Percentiles rank a stretch among this genome's conserved stretches.
These are phyloP conservation scores for Asobara japonica DNA, from an alignment of 1,140 invertebrate species.

Conservation along the genomic window DNA sequence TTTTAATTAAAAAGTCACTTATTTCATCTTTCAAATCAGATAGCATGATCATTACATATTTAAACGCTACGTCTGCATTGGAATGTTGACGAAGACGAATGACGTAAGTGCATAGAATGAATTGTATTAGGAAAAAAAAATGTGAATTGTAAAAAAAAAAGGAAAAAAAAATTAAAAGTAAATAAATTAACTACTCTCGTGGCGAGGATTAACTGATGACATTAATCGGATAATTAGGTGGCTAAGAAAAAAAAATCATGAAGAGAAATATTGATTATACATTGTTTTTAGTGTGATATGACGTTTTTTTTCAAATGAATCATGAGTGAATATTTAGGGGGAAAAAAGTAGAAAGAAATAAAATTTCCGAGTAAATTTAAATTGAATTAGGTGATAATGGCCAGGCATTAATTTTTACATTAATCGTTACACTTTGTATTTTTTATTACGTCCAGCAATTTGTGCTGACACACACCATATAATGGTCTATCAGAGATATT, in stretches of 20 bases:
- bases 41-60: background rate
- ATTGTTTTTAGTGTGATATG: background rate
- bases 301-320: background rate
- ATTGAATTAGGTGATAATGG: background rate
- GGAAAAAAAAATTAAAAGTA: background rate
- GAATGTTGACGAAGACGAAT: background rate
- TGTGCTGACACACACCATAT: slow-evolving; percentile 30
- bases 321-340: background rate
- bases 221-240: background rate
- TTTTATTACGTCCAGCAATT: slow-evolving; percentile 42
- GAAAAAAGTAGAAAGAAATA: background rate
- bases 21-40: background rate
- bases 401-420: background rate
- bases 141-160: too few species aligned
- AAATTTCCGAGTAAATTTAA: too few species aligned
- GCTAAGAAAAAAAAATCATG: background rate
- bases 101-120: too few species aligned
- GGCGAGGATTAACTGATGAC: background rate
- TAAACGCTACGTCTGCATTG: background rate
- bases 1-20: background rate
- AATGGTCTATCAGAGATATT: slow-evolving; percentile 35
- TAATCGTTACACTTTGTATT: slow-evolving; percentile 43
- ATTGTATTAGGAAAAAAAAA: too few species aligned
- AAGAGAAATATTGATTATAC: background rate
- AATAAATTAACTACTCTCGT: background rate